A percentile compares a stretch with the other conserved stretches of the same genome.
These are phyloP conservation scores for Lepidostoma basale DNA, from an alignment of 1,140 invertebrate species.

Conservation along the genomic window DNA sequence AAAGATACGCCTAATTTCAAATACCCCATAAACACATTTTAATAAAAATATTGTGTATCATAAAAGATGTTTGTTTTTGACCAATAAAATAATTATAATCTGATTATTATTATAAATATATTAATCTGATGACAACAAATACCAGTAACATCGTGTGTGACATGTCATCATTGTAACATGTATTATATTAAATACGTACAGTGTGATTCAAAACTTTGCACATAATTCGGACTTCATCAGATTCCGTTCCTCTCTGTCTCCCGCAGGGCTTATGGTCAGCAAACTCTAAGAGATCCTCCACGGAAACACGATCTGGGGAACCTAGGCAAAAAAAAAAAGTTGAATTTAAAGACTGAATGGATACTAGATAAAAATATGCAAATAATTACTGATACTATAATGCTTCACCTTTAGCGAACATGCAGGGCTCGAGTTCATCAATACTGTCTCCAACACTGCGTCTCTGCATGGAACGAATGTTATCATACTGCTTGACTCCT, in stretches of 20 bases:
- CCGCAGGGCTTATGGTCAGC: constrained; percentile 84
- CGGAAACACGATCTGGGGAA: constrained; percentile 80
- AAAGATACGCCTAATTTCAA: no score
- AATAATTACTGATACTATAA: no score
- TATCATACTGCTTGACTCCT: not conserved
- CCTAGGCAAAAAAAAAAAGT: constrained; percentile 43
- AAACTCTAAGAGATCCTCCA: constrained; percentile 91
- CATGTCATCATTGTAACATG: not conserved
- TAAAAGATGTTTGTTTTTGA: no score
- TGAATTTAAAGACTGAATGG: constrained; percentile 21
- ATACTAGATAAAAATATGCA: not conserved
- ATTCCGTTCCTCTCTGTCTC: constrained; percentile 79
- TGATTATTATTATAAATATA: no score
- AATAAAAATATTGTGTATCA: no score
- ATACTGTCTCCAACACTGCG: constrained; percentile 21
- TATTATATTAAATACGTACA: constrained; percentile 57
- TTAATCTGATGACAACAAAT: no score
- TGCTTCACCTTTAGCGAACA: constrained; percentile 16
- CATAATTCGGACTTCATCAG: constrained; percentile 92
- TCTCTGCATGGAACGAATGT: not conserved
- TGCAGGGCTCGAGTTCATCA: constrained; percentile 11
- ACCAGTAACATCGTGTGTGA: not conserved
- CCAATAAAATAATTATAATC: no score
- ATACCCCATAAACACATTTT: not conserved
- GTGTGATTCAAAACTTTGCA: constrained; percentile 84